Percentiles rank a stretch among this genome's conserved stretches.
Conservation (phyloP, 2,888 invertebrate species). For the Drosophila leonis region DNA sequence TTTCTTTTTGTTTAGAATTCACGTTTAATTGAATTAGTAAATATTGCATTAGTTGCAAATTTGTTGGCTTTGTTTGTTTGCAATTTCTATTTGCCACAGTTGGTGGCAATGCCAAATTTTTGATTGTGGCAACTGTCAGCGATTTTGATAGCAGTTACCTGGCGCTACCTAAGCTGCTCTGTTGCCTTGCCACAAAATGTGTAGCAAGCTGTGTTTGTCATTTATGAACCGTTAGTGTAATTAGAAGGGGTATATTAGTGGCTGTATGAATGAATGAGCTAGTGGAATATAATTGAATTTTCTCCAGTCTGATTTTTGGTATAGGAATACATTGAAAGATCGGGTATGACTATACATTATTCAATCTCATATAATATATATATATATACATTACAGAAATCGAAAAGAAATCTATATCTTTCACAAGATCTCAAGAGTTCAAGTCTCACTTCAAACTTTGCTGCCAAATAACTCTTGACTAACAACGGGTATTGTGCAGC, state of each 20-base stretch:
- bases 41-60: conserved; percentile 11
- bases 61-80: conserved; percentile 5
- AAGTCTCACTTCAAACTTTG: too few species aligned
- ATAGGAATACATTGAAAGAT: too few species aligned
- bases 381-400: background rate
- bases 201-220: conserved; percentile 17
- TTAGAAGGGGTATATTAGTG: background rate
- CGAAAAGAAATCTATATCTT: too few species aligned
- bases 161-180: background rate
- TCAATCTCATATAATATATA: too few species aligned
- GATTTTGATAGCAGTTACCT: conserved; percentile 7
- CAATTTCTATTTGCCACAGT: conserved; percentile 3
- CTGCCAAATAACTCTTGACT: background rate
- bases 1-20: background rate
- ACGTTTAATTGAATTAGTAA: background rate
- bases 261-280: background rate
- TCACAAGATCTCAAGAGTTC: too few species aligned
- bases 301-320: too few species aligned
- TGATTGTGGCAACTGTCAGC: conserved; percentile 4
- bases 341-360: too few species aligned
- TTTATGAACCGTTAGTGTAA: too few species aligned
- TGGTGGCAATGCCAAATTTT: conserved; percentile 9
- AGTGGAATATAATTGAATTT: background rate
- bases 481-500: background rate
- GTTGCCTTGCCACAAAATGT: conserved; percentile 14